Evolutionary conservation across 2,888 invertebrate species (phyloP).

Genomic region (Acrobeloides nanus): DNA sequence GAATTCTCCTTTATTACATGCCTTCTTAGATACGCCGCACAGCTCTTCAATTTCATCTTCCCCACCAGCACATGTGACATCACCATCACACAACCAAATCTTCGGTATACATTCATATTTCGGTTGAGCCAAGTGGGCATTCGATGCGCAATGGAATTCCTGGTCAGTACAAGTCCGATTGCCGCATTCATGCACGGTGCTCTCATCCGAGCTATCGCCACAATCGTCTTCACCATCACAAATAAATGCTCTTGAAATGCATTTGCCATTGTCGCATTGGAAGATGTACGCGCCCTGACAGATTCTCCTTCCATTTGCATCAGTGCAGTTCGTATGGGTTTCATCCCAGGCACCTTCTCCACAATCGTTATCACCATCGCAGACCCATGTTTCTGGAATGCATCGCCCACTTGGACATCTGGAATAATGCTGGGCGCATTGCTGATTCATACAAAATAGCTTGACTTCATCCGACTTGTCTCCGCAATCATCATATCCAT

Average conservation of each 20-base stretch:
- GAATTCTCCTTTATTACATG: constrained; percentile 55
- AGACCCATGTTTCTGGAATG: constrained; percentile 87
- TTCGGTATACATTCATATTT: constrained; percentile 69
- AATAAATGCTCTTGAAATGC: constrained; percentile 50
- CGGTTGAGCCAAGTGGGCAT: constrained; percentile 51
- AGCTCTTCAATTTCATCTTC: constrained; percentile 64
- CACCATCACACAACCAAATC: constrained; percentile 91
- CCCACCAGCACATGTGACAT: constrained; percentile 73
- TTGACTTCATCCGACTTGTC: constrained; percentile 66
- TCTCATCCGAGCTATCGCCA: constrained; percentile 47
- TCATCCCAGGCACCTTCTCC: constrained; percentile 73
- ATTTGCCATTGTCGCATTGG: constrained; percentile 56
- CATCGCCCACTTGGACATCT: constrained; percentile 69
- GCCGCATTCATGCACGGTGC: constrained; percentile 56
- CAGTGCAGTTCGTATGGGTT: constrained; percentile 51
- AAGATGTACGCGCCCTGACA: constrained; percentile 51
- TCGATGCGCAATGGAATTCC: constrained; percentile 56
- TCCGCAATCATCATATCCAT: constrained; percentile 93
- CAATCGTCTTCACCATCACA: constrained; percentile 52
- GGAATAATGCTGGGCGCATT: constrained; percentile 48
- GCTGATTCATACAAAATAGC: constrained; percentile 60
- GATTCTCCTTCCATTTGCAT: constrained; percentile 32
- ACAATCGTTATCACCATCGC: constrained; percentile 90
- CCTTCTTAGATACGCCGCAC: constrained; percentile 54
- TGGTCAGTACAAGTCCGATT: constrained; percentile 77